A percentile compares a stretch with the other conserved stretches of the same genome.
Evolutionary conservation across 2,113 vertebrate species (phyloP).

Genomic region (Phylloscopus trochiloides): DNA sequence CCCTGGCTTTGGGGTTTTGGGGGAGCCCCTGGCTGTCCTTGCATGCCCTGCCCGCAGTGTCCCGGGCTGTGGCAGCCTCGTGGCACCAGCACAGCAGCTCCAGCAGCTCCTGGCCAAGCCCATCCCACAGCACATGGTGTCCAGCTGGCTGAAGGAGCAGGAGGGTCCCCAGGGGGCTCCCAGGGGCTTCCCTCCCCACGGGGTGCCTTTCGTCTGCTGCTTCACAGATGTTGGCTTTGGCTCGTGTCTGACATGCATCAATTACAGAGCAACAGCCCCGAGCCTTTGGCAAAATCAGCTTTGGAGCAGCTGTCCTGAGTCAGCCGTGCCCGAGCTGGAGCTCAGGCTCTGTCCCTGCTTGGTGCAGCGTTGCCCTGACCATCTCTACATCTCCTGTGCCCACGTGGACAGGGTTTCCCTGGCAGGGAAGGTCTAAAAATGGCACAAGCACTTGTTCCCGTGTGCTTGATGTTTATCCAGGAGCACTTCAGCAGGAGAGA

Average conservation of each 20-base stretch:
- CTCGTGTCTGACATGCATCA: background rate
- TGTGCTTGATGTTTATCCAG: background rate
- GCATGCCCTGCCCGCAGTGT: rapidly evolving
- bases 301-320: slow-evolving; percentile 40
- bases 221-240: slow-evolving; percentile 32
- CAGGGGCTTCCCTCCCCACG: background rate
- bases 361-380: rapidly evolving
- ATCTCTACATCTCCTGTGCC: background rate
- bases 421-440: background rate
- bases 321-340: background rate
- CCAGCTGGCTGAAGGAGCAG: slow-evolving; percentile 14
- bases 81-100: background rate
- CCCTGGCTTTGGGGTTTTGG: rapidly evolving
- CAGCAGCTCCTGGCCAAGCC: background rate
- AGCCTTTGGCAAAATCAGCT: slow-evolving; percentile 11
- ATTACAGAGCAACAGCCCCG: background rate
- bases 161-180: background rate
- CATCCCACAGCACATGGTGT: rapidly evolving
- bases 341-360: background rate
- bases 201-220: slow-evolving; percentile 38
- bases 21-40: background rate
- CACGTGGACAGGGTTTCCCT: background rate
- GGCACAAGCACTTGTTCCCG: background rate
- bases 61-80: rapidly evolving
- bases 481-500: rapidly evolving